Evolutionary conservation across 1,140 invertebrate genomes (phyloP), one percentile per base, ranked within the genome.

Genomic region (Ips typographus): DNA sequence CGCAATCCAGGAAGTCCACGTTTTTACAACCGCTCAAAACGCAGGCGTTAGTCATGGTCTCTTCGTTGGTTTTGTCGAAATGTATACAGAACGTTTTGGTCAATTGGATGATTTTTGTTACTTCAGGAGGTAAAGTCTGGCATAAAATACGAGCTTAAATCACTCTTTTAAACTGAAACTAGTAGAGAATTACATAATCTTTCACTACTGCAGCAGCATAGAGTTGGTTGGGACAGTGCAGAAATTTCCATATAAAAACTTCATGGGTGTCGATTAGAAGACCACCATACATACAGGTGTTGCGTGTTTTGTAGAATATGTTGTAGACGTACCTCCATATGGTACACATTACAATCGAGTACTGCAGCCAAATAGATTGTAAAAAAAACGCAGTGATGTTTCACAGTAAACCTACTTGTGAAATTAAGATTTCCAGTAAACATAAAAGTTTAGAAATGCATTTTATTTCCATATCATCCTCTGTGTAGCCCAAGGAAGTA

Each of bases 281-380:
- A 8, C 77, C 77, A 4, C 60, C 76, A 57, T 77, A 78, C 76
- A 78, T 76, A 57, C 77, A 74, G 6, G 61, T 62, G 40, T 58
- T 71, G 37, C 41, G 52, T 1, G 66, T 67, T 49, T 61, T 70
- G 64, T 77, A 76, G 62, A 72, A 74, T 8, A 73, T 68, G 53
- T 75, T 76, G 63, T 74, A 75, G 3, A 76, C 68, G 62, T 78
- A 76, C 43, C 77, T 70, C 77, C 77, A 78, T 43, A 78, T 73
- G 2, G 77, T 76, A 8, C 72, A 60, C 40, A 72, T 64, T 3
- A 77, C 62, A 8, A 77, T 51, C 40, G 60, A 22, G 65, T 76
- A 72, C 75, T 78, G 43, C 65, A 74, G 69, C 22, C 22, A 22
- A 22, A 22, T 22, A 22, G 22, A 22, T 22, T 22, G 22, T 22